phyloP scores from a whole-genome alignment of 2,113 vertebrate species.

The Notarius lentiginosus region DNA sequence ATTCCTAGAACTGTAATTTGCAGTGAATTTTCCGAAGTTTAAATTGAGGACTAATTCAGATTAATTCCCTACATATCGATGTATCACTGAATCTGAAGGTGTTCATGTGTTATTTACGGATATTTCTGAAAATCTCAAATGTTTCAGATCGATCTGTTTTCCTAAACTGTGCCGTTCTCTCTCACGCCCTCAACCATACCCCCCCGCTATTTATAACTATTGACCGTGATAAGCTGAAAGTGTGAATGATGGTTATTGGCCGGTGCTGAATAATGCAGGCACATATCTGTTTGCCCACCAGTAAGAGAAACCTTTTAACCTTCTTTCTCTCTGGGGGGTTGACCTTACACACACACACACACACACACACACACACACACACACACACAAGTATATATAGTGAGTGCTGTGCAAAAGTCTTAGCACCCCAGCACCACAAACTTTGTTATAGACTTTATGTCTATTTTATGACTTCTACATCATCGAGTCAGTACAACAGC shows the following conservation, averaged over 20 bases:
- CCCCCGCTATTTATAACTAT: constrained; percentile 37
- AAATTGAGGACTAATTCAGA: not conserved
- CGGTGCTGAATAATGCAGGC: constrained; percentile 62
- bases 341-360: not conserved
- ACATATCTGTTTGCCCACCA: constrained; percentile 56
- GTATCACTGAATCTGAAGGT: not conserved
- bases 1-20: not conserved
- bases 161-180: not conserved
- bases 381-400: not conserved
- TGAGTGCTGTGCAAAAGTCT: too few species aligned
- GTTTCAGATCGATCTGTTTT: constrained; percentile 1
- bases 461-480: too few species aligned
- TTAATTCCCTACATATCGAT: too few species aligned
- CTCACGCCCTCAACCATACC: not conserved
- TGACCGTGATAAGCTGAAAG: constrained; percentile 39
- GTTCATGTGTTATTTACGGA: not conserved
- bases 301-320: constrained; percentile 74
- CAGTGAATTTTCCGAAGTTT: not conserved
- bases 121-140: not conserved
- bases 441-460: too few species aligned
- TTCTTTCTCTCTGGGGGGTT: constrained; percentile 50
- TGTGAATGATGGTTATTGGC: constrained; percentile 46
- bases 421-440: too few species aligned
- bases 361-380: not conserved
- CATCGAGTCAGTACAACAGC: too few species aligned